These are phyloP conservation scores for Caenorhabditis panamensis DNA, from an alignment of 2,888 invertebrate genomes.

Conservation along the genomic window DNA sequence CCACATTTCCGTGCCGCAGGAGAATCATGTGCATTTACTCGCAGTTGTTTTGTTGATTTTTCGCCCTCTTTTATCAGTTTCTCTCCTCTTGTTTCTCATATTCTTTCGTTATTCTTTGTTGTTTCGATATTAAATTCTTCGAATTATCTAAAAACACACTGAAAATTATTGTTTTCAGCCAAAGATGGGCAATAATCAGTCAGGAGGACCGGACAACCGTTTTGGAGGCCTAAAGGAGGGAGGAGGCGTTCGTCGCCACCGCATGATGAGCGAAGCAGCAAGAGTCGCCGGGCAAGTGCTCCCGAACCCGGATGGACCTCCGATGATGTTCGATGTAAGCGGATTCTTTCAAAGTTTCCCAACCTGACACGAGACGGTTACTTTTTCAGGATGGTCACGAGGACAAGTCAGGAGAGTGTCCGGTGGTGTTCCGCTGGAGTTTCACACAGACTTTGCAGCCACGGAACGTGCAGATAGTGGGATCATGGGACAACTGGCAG, in stretches of 20 bases:
- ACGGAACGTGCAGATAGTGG: constrained; percentile 74
- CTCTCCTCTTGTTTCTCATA: not conserved
- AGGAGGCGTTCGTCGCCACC: constrained; percentile 53
- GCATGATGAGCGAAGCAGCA: constrained; percentile 64
- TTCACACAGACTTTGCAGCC: constrained; percentile 56
- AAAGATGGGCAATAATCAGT: constrained; percentile 62
- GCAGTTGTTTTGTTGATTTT: constrained; percentile 49
- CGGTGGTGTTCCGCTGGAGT: constrained; percentile 81
- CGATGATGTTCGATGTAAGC: constrained; percentile 58
- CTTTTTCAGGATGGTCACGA: constrained; percentile 56
- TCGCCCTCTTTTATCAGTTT: constrained; percentile 23
- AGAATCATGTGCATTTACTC: constrained; percentile 43
- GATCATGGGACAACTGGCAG: constrained; percentile 89
- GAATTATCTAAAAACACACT: too few species aligned
- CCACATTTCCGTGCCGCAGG: constrained; percentile 32
- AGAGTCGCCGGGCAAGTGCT: constrained; percentile 52
- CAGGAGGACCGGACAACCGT: constrained; percentile 46
- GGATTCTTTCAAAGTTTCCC: not conserved
- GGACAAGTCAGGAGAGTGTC: constrained; percentile 77
- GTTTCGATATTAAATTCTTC: too few species aligned
- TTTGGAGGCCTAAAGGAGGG: constrained; percentile 32
- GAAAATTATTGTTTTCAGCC: constrained; percentile 10
- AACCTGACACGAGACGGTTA: constrained; percentile 23
- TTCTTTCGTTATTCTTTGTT: not conserved
- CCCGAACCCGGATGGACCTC: constrained; percentile 60